Base-by-base conservation (phyloP, 2,888 invertebrate genomes). In the Amaurobius ferox region DNA sequence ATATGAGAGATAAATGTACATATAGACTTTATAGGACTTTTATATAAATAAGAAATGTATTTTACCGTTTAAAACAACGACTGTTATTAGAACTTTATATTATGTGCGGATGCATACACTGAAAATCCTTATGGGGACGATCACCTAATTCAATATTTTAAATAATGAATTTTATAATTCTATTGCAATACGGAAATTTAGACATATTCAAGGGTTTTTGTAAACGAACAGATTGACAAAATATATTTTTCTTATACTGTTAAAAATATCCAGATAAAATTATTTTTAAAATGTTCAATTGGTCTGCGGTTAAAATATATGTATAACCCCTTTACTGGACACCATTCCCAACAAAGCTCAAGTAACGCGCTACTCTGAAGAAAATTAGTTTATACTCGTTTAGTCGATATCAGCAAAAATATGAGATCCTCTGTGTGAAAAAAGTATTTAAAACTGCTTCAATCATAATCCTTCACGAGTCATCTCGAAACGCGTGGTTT, bases 351-450 rank as follows among this genome's bases (percentile, higher is more conserved):
- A 77, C 77, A 85, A 85, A 77, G 62, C 55, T 7, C 44, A 77
- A 83, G 77, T 77, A 85, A 85, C 83, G 83, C 83, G 83, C 83
- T 78, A 30, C 66, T 76, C 35, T 29, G 32, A 67, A 71, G 74
- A 85, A 74, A 48, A 72, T 66, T 66, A 19, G 32, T 66, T 55
- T 55, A 16, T 55, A 23, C 23, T 11, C 23, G 11, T 55, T 55
- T 1, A 1, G 2, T 55, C 9, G 2, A 55, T 23, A 3, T 1
- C 5, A 23, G 5, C 1, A 5, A 3, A 23, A 16, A 23, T 6
- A 23, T 3, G 1, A 6, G 13, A 55, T 23, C 23, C 23, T 9
- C 9, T 7, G 35, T 35, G 6, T 9, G 9, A 6, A 1, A 1
- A 1, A 5, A 23, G 5, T 16, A 1, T 23, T 23, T 5, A 55